These are phyloP conservation scores for Rostratula benghalensis DNA, from an alignment of 2,113 vertebrate genomes.

Conservation along the genomic window DNA sequence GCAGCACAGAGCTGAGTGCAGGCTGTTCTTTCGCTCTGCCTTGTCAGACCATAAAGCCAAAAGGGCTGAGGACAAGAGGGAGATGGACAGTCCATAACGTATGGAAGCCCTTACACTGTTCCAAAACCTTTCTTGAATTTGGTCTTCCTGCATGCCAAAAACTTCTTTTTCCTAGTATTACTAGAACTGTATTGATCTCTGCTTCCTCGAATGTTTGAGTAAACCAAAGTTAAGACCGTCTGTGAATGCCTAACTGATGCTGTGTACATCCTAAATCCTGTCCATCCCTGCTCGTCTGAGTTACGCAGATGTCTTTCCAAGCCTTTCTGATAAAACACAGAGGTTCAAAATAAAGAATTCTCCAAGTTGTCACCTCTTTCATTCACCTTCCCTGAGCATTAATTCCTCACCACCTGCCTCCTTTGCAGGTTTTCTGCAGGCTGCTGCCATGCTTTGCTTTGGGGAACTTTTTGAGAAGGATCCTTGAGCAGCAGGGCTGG, in stretches of 20 bases:
- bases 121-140: not conserved
- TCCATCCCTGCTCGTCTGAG: not conserved
- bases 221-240: not conserved
- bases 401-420: not conserved
- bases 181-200: not conserved
- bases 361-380: not conserved
- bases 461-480: not conserved
- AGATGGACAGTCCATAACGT: rapidly evolving
- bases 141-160: not conserved
- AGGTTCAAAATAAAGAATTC: not conserved
- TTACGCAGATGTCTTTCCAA: not conserved
- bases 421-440: not conserved
- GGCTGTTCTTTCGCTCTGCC: not conserved
- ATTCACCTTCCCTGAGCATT: not conserved
- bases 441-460: not conserved
- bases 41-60: not conserved
- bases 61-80: not conserved
- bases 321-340: not conserved
- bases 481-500: not conserved
- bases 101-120: not conserved
- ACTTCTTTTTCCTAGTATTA: not conserved
- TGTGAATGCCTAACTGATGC: not conserved
- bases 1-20: not conserved
- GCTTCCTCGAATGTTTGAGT: not conserved
- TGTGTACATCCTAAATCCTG: not conserved